Conservation (phyloP, 2,113 vertebrate genomes). For the Morphnarchus princeps region DNA sequence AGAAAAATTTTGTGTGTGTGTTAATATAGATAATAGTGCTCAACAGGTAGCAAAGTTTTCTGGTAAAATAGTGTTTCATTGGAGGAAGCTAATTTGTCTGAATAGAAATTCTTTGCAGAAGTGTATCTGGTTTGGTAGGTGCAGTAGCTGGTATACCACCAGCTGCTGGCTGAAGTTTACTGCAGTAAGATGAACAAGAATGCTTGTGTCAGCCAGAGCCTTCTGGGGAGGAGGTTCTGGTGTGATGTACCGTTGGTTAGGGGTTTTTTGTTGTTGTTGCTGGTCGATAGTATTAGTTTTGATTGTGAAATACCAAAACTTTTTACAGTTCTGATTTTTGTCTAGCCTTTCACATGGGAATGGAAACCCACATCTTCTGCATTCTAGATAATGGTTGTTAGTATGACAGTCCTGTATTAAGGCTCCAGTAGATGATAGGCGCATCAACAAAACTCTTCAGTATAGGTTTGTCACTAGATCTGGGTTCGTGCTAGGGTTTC, state of each 20-base stretch:
- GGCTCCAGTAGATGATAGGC: neutral
- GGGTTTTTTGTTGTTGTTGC: neutral
- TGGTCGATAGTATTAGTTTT: neutral
- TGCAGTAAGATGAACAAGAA: neutral
- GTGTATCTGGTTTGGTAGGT: neutral
- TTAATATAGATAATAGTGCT: neutral
- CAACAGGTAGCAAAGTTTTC: neutral
- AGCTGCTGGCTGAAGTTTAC: neutral
- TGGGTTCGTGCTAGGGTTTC: rapidly evolving
- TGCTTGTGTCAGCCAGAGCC: neutral
- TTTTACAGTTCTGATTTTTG: neutral
- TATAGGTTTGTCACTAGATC: neutral
- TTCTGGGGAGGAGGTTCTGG: neutral
- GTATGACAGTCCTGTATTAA: neutral
- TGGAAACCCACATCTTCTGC: neutral
- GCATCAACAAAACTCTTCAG: neutral
- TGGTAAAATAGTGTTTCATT: neutral
- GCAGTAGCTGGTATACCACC: neutral
- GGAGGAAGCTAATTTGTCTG: neutral
- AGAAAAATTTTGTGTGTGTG: neutral
- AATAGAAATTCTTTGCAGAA: neutral
- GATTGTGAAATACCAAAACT: neutral
- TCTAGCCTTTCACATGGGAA: neutral
- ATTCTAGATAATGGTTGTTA: rapidly evolving
- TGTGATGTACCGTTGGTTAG: neutral